phyloP scores from a whole-genome alignment of 1,140 invertebrate species.

The Drosophila azteca region DNA sequence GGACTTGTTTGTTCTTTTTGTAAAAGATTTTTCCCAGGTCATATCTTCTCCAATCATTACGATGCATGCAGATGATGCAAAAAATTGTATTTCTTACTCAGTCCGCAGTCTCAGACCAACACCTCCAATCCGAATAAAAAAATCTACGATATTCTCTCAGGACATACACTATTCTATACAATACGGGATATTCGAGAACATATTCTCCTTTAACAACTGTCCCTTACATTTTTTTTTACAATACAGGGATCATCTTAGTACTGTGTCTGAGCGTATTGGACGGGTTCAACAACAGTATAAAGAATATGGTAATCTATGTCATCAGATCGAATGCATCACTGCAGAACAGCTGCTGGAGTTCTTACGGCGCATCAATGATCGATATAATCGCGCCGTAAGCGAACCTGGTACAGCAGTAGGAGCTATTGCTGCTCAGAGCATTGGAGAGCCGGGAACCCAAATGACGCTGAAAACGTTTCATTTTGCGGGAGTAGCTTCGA shows the following conservation, averaged over 20 bases:
- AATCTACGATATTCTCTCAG: too few relatives aligned
- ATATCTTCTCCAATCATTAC: too few relatives aligned
- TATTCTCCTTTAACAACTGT: too few relatives aligned
- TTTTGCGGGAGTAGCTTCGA: constrained; percentile 99
- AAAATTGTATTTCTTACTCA: too few relatives aligned
- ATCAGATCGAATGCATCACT: constrained; percentile 91
- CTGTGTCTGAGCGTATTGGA: constrained; percentile 85
- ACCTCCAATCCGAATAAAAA: too few relatives aligned
- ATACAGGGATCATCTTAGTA: constrained; percentile 85
- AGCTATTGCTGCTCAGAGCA: constrained; percentile 98
- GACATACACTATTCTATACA: too few relatives aligned
- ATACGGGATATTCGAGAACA: too few relatives aligned
- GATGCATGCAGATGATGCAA: too few relatives aligned
- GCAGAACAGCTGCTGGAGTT: constrained; percentile 93
- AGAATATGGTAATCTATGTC: constrained; percentile 83
- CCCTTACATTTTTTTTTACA: neutral
- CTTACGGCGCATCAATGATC: constrained; percentile 92
- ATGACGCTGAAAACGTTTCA: constrained; percentile 99
- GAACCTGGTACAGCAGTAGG: constrained; percentile 98
- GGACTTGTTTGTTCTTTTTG: too few relatives aligned
- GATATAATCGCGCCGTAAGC: constrained; percentile 94
- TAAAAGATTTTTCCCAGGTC: too few relatives aligned
- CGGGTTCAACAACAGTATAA: constrained; percentile 84
- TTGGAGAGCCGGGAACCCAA: constrained; percentile 99
- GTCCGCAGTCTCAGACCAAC: too few relatives aligned